These are phyloP conservation scores for Cerceris ruficornis DNA, from an alignment of 2,888 invertebrate genomes.

Conservation along the genomic window DNA sequence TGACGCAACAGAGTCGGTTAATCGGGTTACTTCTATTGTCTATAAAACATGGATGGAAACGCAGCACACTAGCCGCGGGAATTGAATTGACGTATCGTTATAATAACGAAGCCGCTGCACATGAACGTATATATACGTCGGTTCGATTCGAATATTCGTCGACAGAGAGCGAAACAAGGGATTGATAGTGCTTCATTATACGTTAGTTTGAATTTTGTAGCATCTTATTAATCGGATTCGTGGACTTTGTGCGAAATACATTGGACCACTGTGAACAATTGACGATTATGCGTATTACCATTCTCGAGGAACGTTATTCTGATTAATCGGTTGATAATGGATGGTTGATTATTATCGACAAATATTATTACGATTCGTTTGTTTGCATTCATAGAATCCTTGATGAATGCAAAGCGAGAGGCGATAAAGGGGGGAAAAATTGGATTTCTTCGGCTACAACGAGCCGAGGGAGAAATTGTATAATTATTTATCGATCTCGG, in stretches of 20 bases:
- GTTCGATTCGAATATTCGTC: background rate
- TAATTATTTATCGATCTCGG: conserved; percentile 44
- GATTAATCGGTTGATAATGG: too few species aligned
- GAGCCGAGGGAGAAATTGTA: conserved; percentile 38
- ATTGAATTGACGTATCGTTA: background rate
- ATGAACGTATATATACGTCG: background rate
- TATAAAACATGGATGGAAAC: background rate
- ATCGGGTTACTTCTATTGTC: background rate
- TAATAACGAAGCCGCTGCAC: background rate
- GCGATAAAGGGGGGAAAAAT: background rate
- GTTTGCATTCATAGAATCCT: background rate
- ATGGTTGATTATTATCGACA: background rate
- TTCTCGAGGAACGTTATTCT: too few species aligned
- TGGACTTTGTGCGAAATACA: background rate
- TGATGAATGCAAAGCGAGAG: background rate
- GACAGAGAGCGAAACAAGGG: background rate
- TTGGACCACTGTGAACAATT: too few species aligned
- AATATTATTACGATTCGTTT: background rate
- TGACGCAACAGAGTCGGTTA: background rate
- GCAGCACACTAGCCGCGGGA: background rate
- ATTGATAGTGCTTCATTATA: background rate
- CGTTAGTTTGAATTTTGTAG: background rate
- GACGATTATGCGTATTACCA: too few species aligned
- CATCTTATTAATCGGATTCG: background rate
- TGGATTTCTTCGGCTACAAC: conserved; percentile 12